phyloP scores from a whole-genome alignment of 2,888 invertebrate genomes.

The Noctua fimbriata region DNA sequence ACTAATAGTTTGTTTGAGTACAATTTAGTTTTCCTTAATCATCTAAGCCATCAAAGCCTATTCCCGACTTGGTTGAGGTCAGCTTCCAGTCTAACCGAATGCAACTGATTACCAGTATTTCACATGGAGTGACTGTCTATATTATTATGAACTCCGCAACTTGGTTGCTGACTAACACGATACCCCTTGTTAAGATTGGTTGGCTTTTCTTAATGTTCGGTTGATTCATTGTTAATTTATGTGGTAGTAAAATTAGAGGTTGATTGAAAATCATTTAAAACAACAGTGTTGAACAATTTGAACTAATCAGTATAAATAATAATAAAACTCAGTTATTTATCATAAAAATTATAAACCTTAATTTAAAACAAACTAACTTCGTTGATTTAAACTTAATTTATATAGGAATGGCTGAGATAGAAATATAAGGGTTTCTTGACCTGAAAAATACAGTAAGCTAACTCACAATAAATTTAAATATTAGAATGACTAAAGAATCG shows the following conservation, averaged over 20 bases:
- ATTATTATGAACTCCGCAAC: background rate
- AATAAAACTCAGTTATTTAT: conserved; percentile 37
- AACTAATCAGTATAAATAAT: conserved; percentile 58
- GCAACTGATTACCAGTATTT: background rate
- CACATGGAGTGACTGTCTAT: background rate
- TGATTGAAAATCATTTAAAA: background rate
- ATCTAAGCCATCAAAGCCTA: too few relatives aligned
- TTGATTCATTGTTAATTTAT: background rate
- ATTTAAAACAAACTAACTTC: conserved; percentile 56
- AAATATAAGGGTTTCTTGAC: background rate
- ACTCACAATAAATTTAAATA: conserved; percentile 11
- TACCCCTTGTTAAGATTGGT: background rate
- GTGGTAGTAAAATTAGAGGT: background rate
- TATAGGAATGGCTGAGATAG: conserved; percentile 61
- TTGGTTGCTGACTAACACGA: too few relatives aligned
- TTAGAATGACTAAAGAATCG: conserved; percentile 41
- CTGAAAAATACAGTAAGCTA: background rate
- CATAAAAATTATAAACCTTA: conserved; percentile 56
- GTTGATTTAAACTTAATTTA: conserved; percentile 63
- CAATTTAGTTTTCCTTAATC: background rate
- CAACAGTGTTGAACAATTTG: conserved; percentile 54
- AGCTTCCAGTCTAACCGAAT: background rate
- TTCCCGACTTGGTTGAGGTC: background rate
- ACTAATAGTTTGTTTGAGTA: background rate
- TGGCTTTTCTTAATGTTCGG: background rate